Conservation (phyloP, 2,113 vertebrate genomes). For the Leptobrachium ailaonicum region DNA sequence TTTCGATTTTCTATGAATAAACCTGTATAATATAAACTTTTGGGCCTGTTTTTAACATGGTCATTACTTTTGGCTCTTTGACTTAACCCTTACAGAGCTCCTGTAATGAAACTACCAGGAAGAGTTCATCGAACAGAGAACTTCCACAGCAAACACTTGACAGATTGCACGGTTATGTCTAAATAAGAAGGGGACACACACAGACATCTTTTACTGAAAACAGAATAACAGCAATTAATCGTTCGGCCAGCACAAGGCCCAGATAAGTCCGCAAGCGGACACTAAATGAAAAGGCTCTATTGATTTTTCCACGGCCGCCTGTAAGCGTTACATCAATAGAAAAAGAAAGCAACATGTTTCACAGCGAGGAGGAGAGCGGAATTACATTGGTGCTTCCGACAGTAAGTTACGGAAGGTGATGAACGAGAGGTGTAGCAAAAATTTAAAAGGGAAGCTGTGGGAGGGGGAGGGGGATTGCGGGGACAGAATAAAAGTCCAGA, state of each 20-base stretch:
- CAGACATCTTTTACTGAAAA: conserved; percentile 57
- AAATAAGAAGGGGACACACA: conserved; percentile 48
- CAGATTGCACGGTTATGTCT: conserved; percentile 29
- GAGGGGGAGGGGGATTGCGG: background rate
- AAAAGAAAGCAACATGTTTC: conserved; percentile 94
- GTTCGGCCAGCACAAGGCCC: conserved; percentile 43
- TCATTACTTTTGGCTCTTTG: background rate
- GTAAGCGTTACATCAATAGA: conserved; percentile 99
- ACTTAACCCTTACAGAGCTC: background rate
- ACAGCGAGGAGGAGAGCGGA: conserved; percentile 76
- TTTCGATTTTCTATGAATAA: too few relatives aligned
- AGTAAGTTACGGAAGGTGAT: conserved; percentile 75
- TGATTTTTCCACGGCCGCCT: conserved; percentile 98
- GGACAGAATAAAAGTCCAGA: too few relatives aligned
- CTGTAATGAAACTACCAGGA: background rate
- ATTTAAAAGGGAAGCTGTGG: background rate
- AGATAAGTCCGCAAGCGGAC: conserved; percentile 51
- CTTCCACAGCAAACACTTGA: conserved; percentile 16
- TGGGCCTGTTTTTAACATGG: too few relatives aligned
- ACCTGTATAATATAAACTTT: too few relatives aligned
- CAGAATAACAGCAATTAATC: conserved; percentile 59
- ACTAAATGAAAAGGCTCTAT: conserved; percentile 89
- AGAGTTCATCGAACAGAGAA: background rate
- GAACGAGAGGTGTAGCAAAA: conserved; percentile 13
- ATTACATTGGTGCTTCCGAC: conserved; percentile 65